Evolutionary conservation across 2,797 vertebrate species (phyloP), one percentile per base, ranked within the genome.

Genomic region (Macrochelys suwanniensis): DNA sequence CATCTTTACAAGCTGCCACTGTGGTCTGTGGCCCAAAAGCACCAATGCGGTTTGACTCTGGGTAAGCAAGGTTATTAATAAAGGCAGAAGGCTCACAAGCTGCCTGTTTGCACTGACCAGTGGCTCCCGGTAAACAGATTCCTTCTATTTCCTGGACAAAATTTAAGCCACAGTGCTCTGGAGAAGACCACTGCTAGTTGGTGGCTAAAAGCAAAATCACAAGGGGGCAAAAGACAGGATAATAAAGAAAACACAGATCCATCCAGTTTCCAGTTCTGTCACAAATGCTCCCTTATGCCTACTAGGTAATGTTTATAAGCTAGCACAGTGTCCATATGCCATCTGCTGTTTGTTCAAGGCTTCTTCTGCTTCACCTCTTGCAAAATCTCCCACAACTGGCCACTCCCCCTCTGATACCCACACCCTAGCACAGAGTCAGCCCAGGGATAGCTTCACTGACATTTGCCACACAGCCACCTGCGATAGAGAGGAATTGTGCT

Each of bases 271-370:
- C 45, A 86, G 53, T 71, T 96, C 5, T 0, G 31, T 95, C 82
- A 80, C 56, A 54, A 82, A 83, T 7, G 51, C 54, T 95, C 71
- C 84, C 0, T 0, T 7, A 74, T 80, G 82, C 17, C 0, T 76
- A 87, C 19, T 80, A 94, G 79, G 89, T 89, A 88, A 33, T 92
- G 84, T 80, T 87, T 87, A 84, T 91, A 84, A 85, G 80, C 59
- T 97, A 93, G 89, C 90, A 85, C 1, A 0, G 45, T n/a, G 94
- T 94, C 94, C 16, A 74, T 23, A 1, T 90, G 65, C 95, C 97
- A 97, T 97, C 97, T 98, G 95, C 83, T 96, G 76, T 88, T 88
- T 65, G 53, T 92, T 86, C 83, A 89, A 82, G 49, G 51, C 74
- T 82, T 54, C 77, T 86, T 88, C 84, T 93, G 80, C 45, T 80